These are phyloP conservation scores for Drosophila hamatofila DNA, from an alignment of 2,888 invertebrate genomes.

Conservation along the genomic window DNA sequence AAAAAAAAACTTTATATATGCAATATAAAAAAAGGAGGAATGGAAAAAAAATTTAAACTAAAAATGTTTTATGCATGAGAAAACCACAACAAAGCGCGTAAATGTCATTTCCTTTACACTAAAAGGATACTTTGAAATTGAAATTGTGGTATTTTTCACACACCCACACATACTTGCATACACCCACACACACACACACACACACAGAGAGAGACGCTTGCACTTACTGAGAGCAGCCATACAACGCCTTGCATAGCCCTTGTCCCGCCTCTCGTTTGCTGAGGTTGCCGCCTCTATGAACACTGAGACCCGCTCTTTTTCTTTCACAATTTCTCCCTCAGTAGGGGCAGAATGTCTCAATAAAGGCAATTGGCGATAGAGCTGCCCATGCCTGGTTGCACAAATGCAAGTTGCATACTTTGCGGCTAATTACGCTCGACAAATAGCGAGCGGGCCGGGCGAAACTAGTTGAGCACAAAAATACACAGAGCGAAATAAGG, in stretches of 20 bases:
- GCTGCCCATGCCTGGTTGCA: slow-evolving; percentile 38
- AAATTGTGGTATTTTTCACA: slow-evolving; percentile 72
- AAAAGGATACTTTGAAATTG: slow-evolving; percentile 81
- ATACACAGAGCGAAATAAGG: slow-evolving; percentile 1
- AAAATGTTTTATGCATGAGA: slow-evolving; percentile 79
- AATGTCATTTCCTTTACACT: slow-evolving; percentile 80
- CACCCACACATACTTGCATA: slow-evolving; percentile 26
- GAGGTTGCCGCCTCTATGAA: neutral
- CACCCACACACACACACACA: slow-evolving; percentile 3
- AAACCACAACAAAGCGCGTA: slow-evolving; percentile 80
- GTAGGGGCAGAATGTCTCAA: slow-evolving; percentile 30
- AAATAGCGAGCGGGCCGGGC: slow-evolving; percentile 25
- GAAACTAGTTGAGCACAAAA: neutral
- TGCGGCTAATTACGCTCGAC: slow-evolving; percentile 67
- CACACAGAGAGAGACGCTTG: neutral
- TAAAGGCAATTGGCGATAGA: slow-evolving; percentile 42
- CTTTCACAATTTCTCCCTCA: neutral
- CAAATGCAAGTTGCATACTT: slow-evolving; percentile 63
- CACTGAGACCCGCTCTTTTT: neutral
- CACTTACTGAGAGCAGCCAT: neutral
- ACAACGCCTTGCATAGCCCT: slow-evolving; percentile 37
- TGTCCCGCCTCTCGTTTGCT: slow-evolving; percentile 22
- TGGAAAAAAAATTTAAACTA: slow-evolving; percentile 54
- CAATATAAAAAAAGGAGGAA: slow-evolving; percentile 12
- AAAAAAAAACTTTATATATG: neutral